Evolutionary conservation across 2,888 invertebrate species (phyloP).

Genomic region (Tipula helvola): DNA sequence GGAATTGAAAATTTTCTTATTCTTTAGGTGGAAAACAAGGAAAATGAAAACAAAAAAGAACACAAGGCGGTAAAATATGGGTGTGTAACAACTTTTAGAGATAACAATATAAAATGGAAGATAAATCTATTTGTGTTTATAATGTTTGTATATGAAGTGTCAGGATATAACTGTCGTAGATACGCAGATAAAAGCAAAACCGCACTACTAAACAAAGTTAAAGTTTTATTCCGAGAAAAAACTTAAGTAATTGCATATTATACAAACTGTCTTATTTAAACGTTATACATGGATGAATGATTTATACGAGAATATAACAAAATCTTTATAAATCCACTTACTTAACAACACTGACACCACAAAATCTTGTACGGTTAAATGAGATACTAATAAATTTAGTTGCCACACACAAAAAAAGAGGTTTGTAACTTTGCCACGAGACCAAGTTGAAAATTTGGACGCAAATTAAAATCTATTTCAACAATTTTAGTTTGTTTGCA

Average conservation of each 20-base stretch:
- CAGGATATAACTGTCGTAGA: neutral
- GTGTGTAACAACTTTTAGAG: neutral
- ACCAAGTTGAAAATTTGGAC: no score
- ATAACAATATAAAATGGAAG: neutral
- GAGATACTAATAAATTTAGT: no score
- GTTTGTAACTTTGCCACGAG: no score
- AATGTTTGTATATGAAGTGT: neutral
- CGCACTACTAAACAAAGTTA: neutral
- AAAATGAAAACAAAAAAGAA: neutral
- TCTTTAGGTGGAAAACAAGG: neutral
- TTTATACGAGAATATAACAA: no score
- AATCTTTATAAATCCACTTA: no score
- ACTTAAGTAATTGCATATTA: neutral
- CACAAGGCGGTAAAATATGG: neutral
- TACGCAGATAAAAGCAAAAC: neutral
- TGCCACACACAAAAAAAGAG: no score
- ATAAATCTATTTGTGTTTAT: neutral
- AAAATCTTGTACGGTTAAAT: no score
- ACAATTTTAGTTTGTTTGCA: no score
- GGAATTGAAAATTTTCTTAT: neutral
- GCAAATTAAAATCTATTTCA: no score
- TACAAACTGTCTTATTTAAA: neutral
- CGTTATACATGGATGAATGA: no score
- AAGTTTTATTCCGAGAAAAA: neutral
- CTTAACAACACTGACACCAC: no score